Evolutionary conservation across 2,113 vertebrate genomes (phyloP).

Genomic region (Scomber scombrus): DNA sequence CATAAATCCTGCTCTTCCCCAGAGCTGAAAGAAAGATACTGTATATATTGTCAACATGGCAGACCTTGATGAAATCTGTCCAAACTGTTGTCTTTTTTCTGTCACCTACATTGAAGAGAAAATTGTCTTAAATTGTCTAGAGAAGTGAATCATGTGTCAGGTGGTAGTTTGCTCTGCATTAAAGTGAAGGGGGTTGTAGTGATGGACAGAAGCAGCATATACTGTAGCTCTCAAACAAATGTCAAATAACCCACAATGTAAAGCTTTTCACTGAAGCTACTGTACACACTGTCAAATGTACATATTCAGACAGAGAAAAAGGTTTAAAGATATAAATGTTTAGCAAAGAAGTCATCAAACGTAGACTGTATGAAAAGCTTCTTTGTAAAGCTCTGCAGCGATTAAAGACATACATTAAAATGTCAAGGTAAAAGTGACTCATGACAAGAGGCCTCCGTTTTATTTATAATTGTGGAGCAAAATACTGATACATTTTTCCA

Average conservation of each 20-base stretch:
- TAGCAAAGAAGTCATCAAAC: background rate
- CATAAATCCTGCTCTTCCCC: background rate
- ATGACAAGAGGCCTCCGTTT: background rate
- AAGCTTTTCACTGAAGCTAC: background rate
- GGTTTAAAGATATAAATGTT: background rate
- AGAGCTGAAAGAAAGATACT: background rate
- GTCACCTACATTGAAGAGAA: slow-evolving; percentile 13
- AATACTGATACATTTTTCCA: background rate
- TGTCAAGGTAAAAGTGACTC: background rate
- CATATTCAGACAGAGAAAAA: background rate
- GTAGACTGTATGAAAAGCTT: background rate
- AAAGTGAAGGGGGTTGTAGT: background rate
- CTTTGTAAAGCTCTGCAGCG: too few relatives aligned
- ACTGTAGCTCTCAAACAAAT: slow-evolving; percentile 3
- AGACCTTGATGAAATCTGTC: slow-evolving; percentile 9
- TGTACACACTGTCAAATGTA: background rate
- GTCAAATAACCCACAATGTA: background rate
- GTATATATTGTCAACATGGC: background rate
- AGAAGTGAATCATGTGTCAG: slow-evolving; percentile 10
- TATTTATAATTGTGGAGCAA: background rate
- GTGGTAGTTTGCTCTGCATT: background rate
- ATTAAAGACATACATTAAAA: background rate
- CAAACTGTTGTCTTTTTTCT: background rate
- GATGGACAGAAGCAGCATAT: background rate
- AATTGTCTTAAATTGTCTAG: slow-evolving; percentile 8